Conservation (phyloP, 2,888 invertebrate species). For the Pocota personata region DNA sequence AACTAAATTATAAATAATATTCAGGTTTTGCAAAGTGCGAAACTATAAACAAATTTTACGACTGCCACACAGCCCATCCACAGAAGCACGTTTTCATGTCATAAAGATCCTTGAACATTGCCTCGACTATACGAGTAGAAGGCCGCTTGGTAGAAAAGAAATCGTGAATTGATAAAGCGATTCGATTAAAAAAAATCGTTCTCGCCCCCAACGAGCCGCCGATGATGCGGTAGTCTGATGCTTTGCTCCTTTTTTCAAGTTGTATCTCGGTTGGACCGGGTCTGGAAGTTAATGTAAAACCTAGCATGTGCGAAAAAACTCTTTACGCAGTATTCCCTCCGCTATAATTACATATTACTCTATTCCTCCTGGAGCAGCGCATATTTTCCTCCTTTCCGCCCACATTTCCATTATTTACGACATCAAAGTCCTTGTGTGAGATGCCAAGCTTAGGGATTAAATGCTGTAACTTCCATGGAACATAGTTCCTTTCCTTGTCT, state of each 20-base stretch:
- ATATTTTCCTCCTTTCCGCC: slow-evolving; percentile 75
- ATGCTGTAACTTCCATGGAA: slow-evolving; percentile 43
- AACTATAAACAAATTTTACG: slow-evolving; percentile 69
- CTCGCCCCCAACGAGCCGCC: slow-evolving; percentile 59
- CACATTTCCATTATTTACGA: slow-evolving; percentile 75
- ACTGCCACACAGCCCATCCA: slow-evolving; percentile 57
- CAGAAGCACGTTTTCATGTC: slow-evolving; percentile 71
- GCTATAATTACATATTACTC: slow-evolving; percentile 73
- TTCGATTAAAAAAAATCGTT: slow-evolving; percentile 61
- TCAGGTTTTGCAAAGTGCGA: slow-evolving; percentile 66
- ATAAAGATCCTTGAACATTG: slow-evolving; percentile 67
- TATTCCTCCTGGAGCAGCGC: slow-evolving; percentile 72
- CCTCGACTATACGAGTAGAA: not conserved
- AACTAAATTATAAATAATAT: slow-evolving; percentile 72
- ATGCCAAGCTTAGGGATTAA: slow-evolving; percentile 42
- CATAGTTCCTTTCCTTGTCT: slow-evolving; percentile 59
- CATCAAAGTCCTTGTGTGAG: slow-evolving; percentile 61
- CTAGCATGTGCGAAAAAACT: slow-evolving; percentile 64
- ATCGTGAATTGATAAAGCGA: slow-evolving; percentile 72
- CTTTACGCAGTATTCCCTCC: slow-evolving; percentile 52
- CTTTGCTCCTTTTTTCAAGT: not conserved
- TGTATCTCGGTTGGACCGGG: not conserved
- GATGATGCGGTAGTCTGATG: slow-evolving; percentile 43
- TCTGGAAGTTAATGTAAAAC: slow-evolving; percentile 28
- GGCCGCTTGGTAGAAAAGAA: not conserved